Conservation (phyloP, 2,888 invertebrate genomes). For the Keiferia lycopersicella region DNA sequence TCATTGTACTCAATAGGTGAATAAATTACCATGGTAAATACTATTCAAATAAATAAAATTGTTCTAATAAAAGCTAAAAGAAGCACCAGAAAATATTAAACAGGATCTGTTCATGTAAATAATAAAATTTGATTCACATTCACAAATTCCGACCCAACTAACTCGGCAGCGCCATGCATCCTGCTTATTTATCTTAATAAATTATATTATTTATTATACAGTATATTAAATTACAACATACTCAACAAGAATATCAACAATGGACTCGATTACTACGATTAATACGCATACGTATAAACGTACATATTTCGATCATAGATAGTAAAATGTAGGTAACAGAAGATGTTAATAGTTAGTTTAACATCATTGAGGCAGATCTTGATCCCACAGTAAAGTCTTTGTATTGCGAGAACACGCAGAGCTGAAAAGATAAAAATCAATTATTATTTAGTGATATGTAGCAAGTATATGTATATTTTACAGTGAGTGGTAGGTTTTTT, state of each 20-base stretch:
- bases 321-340: slow-evolving; percentile 37
- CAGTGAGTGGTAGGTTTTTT: too few species aligned
- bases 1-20: background rate
- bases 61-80: slow-evolving; percentile 16
- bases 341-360: slow-evolving; percentile 63
- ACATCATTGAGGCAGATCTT: slow-evolving; percentile 86
- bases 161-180: background rate
- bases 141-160: background rate
- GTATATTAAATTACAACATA: slow-evolving; percentile 71
- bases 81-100: slow-evolving; percentile 20
- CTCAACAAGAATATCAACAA: slow-evolving; percentile 81
- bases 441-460: background rate
- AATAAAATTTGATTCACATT: background rate
- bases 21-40: background rate
- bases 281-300: slow-evolving; percentile 41
- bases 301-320: slow-evolving; percentile 26
- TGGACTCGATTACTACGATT: slow-evolving; percentile 73
- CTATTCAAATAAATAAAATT: slow-evolving; percentile 3
- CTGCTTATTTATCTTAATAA: slow-evolving; percentile 25
- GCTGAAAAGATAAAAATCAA: slow-evolving; percentile 80
- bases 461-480: too few species aligned
- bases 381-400: slow-evolving; percentile 95
- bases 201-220: slow-evolving; percentile 25
- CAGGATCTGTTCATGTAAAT: background rate
- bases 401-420: slow-evolving; percentile 95